phyloP scores from a whole-genome alignment of 2,888 invertebrate species.

The Drosophila pegasa region DNA sequence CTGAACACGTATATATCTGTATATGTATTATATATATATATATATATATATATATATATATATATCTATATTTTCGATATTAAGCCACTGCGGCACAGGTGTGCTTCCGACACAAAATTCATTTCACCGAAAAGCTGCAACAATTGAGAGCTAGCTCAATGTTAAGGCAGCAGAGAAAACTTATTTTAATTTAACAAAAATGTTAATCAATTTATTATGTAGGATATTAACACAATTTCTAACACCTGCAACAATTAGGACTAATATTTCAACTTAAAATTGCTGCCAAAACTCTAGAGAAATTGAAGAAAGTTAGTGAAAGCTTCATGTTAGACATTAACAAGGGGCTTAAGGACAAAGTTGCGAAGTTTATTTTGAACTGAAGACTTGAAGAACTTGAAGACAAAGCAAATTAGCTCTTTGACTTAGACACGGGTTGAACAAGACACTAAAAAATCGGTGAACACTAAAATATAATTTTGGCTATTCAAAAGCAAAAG shows the following conservation, averaged over 20 bases:
- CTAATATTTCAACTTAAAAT: too few relatives aligned
- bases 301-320: too few relatives aligned
- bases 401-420: background rate
- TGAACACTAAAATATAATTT: too few relatives aligned
- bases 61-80: conserved; percentile 1
- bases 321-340: too few relatives aligned
- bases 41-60: background rate
- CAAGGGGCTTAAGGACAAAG: too few relatives aligned
- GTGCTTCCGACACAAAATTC: conserved; percentile 9
- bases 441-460: too few relatives aligned
- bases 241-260: background rate
- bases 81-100: conserved; percentile 23
- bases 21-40: background rate
- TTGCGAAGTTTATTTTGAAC: too few relatives aligned
- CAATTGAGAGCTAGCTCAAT: conserved; percentile 4
- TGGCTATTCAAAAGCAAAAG: too few relatives aligned
- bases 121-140: conserved; percentile 13
- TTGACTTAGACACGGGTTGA: too few relatives aligned
- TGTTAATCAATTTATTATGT: background rate
- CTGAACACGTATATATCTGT: background rate
- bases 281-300: too few relatives aligned
- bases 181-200: background rate
- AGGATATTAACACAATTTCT: background rate
- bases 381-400: too few relatives aligned
- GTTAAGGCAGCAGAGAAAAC: background rate